phyloP scores from a whole-genome alignment of 2,797 vertebrate genomes.

The Coregonus sp. region DNA sequence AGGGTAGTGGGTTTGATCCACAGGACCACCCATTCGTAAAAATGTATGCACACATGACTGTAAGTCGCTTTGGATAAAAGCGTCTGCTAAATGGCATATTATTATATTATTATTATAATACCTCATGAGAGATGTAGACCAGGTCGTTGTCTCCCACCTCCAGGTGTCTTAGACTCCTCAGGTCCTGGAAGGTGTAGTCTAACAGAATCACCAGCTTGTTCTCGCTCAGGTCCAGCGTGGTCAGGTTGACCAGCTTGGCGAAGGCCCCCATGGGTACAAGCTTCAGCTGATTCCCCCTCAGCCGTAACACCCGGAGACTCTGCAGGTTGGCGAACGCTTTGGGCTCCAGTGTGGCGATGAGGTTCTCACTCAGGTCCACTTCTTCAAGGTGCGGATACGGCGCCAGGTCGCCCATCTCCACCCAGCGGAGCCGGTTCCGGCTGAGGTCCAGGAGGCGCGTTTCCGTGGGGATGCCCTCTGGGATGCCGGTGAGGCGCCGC shows the following conservation, averaged over 20 bases:
- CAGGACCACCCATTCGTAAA: too few species aligned
- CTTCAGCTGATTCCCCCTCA: constrained; percentile 92
- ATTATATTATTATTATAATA: too few species aligned
- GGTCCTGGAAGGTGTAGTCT: constrained; percentile 94
- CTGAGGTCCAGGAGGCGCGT: constrained; percentile 91
- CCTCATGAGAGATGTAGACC: constrained; percentile 94
- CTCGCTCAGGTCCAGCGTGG: constrained; percentile 92
- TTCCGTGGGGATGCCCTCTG: constrained; percentile 94
- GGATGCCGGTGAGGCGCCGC: constrained; percentile 86
- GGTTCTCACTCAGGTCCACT: constrained; percentile 94
- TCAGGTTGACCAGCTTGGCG: constrained; percentile 89
- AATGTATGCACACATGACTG: too few species aligned
- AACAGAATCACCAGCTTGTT: constrained; percentile 96
- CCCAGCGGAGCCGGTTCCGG: constrained; percentile 93
- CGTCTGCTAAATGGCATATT: too few species aligned
- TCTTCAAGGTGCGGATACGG: constrained; percentile 90
- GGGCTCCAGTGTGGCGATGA: constrained; percentile 89
- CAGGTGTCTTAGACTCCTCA: constrained; percentile 85
- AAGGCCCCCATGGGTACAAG: constrained; percentile 92
- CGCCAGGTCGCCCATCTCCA: constrained; percentile 88
- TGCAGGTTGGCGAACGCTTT: constrained; percentile 90
- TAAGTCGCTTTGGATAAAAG: too few species aligned
- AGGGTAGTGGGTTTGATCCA: too few species aligned
- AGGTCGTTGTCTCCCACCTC: constrained; percentile 95
- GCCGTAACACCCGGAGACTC: constrained; percentile 83